phyloP scores from a whole-genome alignment of 2,797 vertebrate species.

The Silurus aristotelis region DNA sequence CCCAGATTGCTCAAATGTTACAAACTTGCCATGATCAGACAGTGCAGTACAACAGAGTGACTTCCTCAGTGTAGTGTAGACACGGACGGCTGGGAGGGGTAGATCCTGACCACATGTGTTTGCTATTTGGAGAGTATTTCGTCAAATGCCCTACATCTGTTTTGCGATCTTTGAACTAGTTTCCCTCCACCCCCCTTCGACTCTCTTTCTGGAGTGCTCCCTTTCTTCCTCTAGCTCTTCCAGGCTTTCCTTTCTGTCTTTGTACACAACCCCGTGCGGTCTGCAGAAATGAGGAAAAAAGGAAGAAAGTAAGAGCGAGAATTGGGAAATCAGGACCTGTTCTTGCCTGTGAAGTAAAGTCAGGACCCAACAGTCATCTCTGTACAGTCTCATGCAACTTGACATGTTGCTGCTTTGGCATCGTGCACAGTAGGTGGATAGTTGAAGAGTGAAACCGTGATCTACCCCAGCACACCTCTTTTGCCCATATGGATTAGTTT shows the following conservation, averaged over 20 bases:
- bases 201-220: conserved; percentile 17
- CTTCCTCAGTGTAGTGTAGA: conserved; percentile 51
- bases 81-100: conserved; percentile 44
- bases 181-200: conserved; percentile 46
- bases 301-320: conserved; percentile 20
- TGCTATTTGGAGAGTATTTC: conserved; percentile 76
- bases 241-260: not conserved
- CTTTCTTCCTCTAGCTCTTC: conserved; percentile 24
- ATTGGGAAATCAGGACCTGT: not conserved
- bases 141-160: conserved; percentile 78
- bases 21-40: not conserved
- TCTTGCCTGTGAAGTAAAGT: not conserved
- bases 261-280: conserved; percentile 28
- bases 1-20: not conserved
- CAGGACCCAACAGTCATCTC: not conserved
- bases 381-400: not conserved
- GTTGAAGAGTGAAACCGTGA: not conserved
- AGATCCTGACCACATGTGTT: conserved; percentile 73
- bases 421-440: not conserved
- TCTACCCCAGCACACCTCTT: not conserved
- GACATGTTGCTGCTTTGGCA: not conserved
- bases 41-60: conserved; percentile 8
- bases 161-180: conserved; percentile 81
- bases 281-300: not conserved
- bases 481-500: not conserved